A percentile compares a stretch with the other conserved stretches of the same genome.
Conservation (phyloP, 2,888 invertebrate species). For the Polia nebulosa region DNA sequence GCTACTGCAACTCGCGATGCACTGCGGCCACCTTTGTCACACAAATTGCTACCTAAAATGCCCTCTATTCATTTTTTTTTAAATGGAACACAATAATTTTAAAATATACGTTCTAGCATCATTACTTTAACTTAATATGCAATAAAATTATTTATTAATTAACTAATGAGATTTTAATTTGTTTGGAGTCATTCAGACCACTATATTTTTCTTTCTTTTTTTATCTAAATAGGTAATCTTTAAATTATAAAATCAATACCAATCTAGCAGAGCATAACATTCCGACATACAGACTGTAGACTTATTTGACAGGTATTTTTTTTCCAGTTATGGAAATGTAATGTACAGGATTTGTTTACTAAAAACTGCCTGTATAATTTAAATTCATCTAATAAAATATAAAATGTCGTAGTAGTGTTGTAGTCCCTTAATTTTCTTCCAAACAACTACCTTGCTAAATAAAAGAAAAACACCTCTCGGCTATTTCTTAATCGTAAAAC, state of each 20-base stretch:
- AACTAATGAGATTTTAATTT: conserved; percentile 39
- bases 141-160: background rate
- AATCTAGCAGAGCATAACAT: conserved; percentile 14
- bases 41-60: too few relatives aligned
- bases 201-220: background rate
- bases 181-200: background rate
- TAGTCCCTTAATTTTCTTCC: background rate
- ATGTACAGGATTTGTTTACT: background rate
- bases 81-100: background rate
- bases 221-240: background rate
- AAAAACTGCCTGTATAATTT: background rate
- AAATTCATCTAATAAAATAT: background rate
- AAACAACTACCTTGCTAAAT: background rate
- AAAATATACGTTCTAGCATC: conserved; percentile 3
- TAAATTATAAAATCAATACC: background rate
- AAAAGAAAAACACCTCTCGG: background rate
- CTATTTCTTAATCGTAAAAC: conserved; percentile 14
- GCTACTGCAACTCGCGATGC: too few relatives aligned
- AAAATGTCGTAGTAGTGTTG: background rate
- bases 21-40: too few relatives aligned
- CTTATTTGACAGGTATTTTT: background rate
- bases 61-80: background rate
- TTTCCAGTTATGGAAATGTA: too few relatives aligned
- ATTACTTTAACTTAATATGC: background rate
- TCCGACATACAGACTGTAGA: background rate